Evolutionary conservation across 2,888 invertebrate genomes (phyloP), one percentile per base, ranked within the genome.

Genomic region (Chrysolina haemoptera): DNA sequence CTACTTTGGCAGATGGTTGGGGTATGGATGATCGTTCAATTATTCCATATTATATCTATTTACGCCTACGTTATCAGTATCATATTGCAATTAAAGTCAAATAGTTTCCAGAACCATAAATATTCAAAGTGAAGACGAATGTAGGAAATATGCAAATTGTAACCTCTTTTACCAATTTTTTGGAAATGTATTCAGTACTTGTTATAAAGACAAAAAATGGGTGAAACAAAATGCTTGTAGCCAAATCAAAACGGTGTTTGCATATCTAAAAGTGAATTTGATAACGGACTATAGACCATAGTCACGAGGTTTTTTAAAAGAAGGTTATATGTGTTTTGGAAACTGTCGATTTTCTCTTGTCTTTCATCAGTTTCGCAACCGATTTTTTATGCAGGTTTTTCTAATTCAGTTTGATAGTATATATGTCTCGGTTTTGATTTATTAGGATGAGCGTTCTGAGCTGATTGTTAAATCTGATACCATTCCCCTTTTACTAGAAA

Each of bases 131-230:
- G 22, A 6, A 22, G 18, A 14, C 59, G 59, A 68, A 59, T 62
- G 16, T 43, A 43, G 27, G 46, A 41, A 67, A 16, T 27, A 74
- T 74, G 70, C 67, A 74, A 74, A 74, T 74, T 20, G 40, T 68
- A 68, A 71, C 74, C 74, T 48, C 55, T 55, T 71, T 74, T 35
- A 35, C 27, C 40, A 20, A 62, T 20, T 70, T 70, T 73, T 74
- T 62, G 22, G 11, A 59, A 59, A 53, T 20, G 22, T 18, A 11
- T 59, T 27, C 59, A n/a, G 11, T 59, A 35, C n/a, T 27, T 12
- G 14, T n/a, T 14, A 27, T 27, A 27, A 35, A 8, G 10, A 53
- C 14, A 59, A 55, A 59, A 59, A 59, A 59, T 59, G 12, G 59
- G 59, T 59, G 59, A 35, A 53, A 11, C 18, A 14, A 59, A 27